phyloP scores from a whole-genome alignment of 2,113 vertebrate genomes.

The Tamias sibiricus region DNA sequence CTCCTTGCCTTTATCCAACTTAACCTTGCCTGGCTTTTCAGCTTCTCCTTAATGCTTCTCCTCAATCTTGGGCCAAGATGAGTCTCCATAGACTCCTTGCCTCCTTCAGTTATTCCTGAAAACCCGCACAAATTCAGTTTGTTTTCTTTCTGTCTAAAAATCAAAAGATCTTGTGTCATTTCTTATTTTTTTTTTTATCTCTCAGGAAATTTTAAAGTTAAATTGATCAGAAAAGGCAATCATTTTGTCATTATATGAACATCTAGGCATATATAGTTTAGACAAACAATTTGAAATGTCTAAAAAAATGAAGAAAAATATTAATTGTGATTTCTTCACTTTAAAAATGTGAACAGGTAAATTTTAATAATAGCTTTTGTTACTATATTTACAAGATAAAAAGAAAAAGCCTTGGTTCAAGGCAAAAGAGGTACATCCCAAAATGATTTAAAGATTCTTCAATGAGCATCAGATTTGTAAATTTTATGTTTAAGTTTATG shows the following conservation, averaged over 20 bases:
- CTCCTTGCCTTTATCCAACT: background rate
- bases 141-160: background rate
- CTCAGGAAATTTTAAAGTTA: background rate
- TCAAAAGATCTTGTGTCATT: background rate
- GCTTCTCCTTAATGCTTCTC: background rate
- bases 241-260: background rate
- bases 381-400: slow-evolving; percentile 53
- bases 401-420: background rate
- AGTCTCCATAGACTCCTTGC: background rate
- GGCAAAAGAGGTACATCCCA: background rate
- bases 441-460: background rate
- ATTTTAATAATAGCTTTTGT: slow-evolving; percentile 48
- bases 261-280: slow-evolving; percentile 6
- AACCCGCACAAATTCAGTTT: background rate
- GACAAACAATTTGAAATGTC: slow-evolving; percentile 22
- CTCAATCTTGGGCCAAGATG: fast-evolving
- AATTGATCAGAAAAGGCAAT: slow-evolving; percentile 28
- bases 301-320: background rate
- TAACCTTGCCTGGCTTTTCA: background rate
- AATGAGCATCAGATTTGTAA: background rate
- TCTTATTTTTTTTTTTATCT: background rate
- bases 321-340: slow-evolving; percentile 20
- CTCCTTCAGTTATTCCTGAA: background rate
- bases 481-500: background rate
- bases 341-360: slow-evolving; percentile 23